Conservation (phyloP, 2,797 vertebrate species). For the Schizothorax lantsangensis region DNA sequence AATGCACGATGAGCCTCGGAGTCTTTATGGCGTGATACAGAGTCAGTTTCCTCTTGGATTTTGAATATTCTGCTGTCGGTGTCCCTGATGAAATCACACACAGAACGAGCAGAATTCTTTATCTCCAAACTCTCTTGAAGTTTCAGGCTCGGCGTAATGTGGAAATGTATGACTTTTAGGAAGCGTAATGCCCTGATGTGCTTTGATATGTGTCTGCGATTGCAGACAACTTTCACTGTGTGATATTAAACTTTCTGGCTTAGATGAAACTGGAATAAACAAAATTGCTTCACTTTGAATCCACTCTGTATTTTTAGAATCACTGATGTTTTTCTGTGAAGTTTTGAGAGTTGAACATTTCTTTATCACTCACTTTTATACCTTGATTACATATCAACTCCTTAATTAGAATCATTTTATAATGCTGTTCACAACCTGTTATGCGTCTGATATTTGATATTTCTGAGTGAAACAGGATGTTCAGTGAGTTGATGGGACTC, state of each 20-base stretch:
- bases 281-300: not conserved
- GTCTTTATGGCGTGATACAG: conserved; percentile 58
- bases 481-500: not conserved
- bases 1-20: not conserved
- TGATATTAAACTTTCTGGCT: conserved; percentile 61
- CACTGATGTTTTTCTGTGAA: not conserved
- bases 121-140: not conserved
- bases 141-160: not conserved
- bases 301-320: not conserved
- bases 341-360: not conserved
- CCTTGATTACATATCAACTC: not conserved
- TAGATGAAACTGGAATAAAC: conserved; percentile 23
- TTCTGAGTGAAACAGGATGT: not conserved
- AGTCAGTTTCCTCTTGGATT: conserved; percentile 63
- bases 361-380: not conserved
- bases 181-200: not conserved
- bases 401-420: not conserved
- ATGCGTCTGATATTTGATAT: not conserved
- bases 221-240: conserved; percentile 40
- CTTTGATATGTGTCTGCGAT: not conserved
- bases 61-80: conserved; percentile 21
- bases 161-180: conserved; percentile 18
- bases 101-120: conserved; percentile 36
- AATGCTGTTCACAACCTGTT: not conserved
- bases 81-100: conserved; percentile 43